Base-by-base conservation (phyloP, 2,888 invertebrate genomes). In the Epinotia bilunana region DNA sequence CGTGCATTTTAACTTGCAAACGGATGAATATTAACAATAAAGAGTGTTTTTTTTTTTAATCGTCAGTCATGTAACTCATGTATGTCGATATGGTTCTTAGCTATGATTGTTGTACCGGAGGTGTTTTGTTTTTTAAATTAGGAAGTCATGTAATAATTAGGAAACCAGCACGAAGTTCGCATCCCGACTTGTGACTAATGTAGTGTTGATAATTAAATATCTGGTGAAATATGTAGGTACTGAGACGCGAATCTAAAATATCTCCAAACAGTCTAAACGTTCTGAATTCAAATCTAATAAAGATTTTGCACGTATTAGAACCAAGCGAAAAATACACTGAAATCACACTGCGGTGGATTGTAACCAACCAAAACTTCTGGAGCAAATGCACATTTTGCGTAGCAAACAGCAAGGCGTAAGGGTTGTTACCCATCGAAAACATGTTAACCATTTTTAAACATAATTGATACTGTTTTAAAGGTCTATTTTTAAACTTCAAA, bases 361-460 rank as follows among this genome's bases (percentile, higher is more conserved):
- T 49, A 16, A 49, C 16, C 16, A 16, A 49, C 49, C 49, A 49
- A 16, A 16, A 49, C 16, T 13, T 53, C 2, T 57, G 18, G 9
- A 20, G 16, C n/a, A 63, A 18, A 23, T 20, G 20, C 23, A 23
- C 46, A 53, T 65, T 23, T 49, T 16, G 64, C 64, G 16, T 28
- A 64, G 49, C 23, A n/a, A n/a, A n/a, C n/a, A n/a, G n/a, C n/a
- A 64, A 23, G 20, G 67, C 33, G 18, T 49, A 18, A 16, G 64
- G 64, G 13, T 33, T 33, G 46, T 12, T 6, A 6, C 16, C n/a
- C 53, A 53, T 7, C 7, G 53, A 7, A 6, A 53, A 6, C n/a
- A 13, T 6, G 53, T 53, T n/a, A 49, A 49, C 53, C 1, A n/a
- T 53, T 53, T 53, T 6, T 53, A n/a, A 53, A 16, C 53, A n/a